Evolutionary conservation across 2,113 vertebrate species (phyloP), one percentile per base, ranked within the genome.

Genomic region (Aplodontia rufa): DNA sequence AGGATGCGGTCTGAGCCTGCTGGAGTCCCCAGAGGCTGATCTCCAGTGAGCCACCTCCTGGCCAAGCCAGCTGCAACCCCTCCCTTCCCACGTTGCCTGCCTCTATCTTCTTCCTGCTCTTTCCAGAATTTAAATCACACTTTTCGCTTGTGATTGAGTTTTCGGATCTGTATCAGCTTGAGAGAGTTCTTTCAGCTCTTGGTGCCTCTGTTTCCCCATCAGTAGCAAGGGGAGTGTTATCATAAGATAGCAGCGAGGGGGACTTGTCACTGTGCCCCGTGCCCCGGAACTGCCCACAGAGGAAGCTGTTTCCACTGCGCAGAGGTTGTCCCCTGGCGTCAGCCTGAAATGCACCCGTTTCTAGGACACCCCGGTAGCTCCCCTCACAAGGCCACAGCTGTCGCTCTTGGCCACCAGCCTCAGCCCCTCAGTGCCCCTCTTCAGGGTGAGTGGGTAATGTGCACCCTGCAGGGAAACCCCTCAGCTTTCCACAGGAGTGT

Each of bases 231-330:
- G 47, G 69, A 3, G 17, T 0, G 5, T 22, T 24, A 1, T 3
- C 20, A 0, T 0, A 0, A 26, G 8, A 20, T 4, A 1, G 26
- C 6, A 1, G 3, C 26, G 40, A 58, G 0, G 30, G 49, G 47
- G 26, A 6, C 37, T 17, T 6, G 6, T 16, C 1, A 4, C 5
- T 5, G n/a, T 1, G 0, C n/a, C 37, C 1, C 0, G 53, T 3
- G 0, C 12, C 60, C 75, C 1, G 4, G 60, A 66, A 58, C 58
- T 26, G 58, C 58, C 58, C 55, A n/a, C 8, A 24, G 24, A 26
- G 24, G 24, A 4, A 22, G 90, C 42, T 8, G 1, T 1, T 17
- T 5, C 10, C 28, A 3, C 75, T 0, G 0, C 10, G 30, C 6
- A 32, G 51, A 62, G 9, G 17, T 53, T 91, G 76, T 2, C 14